A percentile compares a stretch with the other conserved stretches of the same genome.
These are phyloP conservation scores for Drosophila acutilabella DNA, from an alignment of 2,888 invertebrate species.

Conservation along the genomic window DNA sequence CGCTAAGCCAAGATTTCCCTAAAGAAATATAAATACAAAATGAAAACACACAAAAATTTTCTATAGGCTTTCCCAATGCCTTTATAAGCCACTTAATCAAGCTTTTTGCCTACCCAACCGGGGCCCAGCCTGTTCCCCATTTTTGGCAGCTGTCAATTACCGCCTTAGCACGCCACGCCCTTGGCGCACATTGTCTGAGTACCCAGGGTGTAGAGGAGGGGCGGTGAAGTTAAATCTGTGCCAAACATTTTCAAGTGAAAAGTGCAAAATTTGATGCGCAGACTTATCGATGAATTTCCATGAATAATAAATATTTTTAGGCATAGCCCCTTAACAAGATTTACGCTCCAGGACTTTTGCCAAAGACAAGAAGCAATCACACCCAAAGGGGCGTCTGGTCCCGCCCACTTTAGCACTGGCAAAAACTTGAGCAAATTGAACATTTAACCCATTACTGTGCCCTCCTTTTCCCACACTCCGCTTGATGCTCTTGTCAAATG, in stretches of 20 bases:
- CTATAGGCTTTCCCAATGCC: slow-evolving; percentile 35
- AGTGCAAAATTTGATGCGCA: slow-evolving; percentile 65
- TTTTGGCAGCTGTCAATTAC: slow-evolving; percentile 60
- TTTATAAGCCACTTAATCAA: slow-evolving; percentile 64
- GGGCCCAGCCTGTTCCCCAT: slow-evolving; percentile 11
- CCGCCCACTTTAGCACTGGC: background rate
- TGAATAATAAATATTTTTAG: slow-evolving; percentile 70
- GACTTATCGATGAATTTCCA: slow-evolving; percentile 80
- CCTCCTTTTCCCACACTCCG: background rate
- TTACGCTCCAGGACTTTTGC: slow-evolving; percentile 41
- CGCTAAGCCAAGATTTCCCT: slow-evolving; percentile 44
- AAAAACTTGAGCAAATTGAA: slow-evolving; percentile 72
- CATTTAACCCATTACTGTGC: slow-evolving; percentile 72
- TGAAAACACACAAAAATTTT: slow-evolving; percentile 12
- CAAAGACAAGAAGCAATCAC: slow-evolving; percentile 56
- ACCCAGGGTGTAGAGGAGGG: background rate
- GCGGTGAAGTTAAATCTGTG: slow-evolving; percentile 38
- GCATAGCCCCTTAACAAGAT: slow-evolving; percentile 40
- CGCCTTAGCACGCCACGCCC: slow-evolving; percentile 21
- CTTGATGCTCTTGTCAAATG: slow-evolving; percentile 39
- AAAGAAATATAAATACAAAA: slow-evolving; percentile 27
- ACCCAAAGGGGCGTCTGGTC: background rate
- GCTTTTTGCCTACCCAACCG: slow-evolving; percentile 22
- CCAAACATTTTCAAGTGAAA: slow-evolving; percentile 47
- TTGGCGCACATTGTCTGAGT: background rate